phyloP scores from a whole-genome alignment of 2,888 invertebrate genomes.

The Brassicogethes aeneus region DNA sequence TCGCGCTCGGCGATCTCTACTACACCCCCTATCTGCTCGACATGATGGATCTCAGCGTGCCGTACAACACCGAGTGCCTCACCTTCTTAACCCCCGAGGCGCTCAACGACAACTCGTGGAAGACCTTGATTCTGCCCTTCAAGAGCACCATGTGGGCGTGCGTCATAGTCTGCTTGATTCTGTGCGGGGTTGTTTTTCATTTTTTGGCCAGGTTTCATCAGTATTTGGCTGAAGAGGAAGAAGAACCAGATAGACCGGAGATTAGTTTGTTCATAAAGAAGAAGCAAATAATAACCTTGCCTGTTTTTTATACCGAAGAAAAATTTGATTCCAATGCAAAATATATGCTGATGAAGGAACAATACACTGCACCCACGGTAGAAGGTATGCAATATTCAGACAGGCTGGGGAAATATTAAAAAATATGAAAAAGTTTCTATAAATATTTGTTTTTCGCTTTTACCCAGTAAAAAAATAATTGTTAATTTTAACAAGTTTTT shows the following conservation, averaged over 20 bases:
- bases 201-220: slow-evolving; percentile 53
- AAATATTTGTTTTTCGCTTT: too few relatives aligned
- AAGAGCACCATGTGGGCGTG: slow-evolving; percentile 70
- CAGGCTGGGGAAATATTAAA: too few relatives aligned
- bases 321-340: slow-evolving; percentile 28
- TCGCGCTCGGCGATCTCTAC: slow-evolving; percentile 71
- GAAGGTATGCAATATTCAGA: slow-evolving; percentile 25
- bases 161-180: slow-evolving; percentile 56
- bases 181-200: slow-evolving; percentile 58
- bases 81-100: slow-evolving; percentile 80
- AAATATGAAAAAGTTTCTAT: too few relatives aligned
- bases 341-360: slow-evolving; percentile 31
- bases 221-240: slow-evolving; percentile 31
- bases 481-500: too few relatives aligned
- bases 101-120: slow-evolving; percentile 74
- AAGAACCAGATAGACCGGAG: slow-evolving; percentile 22
- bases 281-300: slow-evolving; percentile 23
- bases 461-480: too few relatives aligned
- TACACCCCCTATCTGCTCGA: slow-evolving; percentile 60
- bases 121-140: slow-evolving; percentile 71
- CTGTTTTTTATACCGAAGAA: slow-evolving; percentile 20
- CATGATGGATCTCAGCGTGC: slow-evolving; percentile 63
- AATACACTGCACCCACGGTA: slow-evolving; percentile 23
- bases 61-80: slow-evolving; percentile 74
- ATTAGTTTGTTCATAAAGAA: slow-evolving; percentile 13